Evolutionary conservation across 1,140 invertebrate genomes (phyloP), one percentile per base, ranked within the genome.

Genomic region (Saccostrea glomerata): DNA sequence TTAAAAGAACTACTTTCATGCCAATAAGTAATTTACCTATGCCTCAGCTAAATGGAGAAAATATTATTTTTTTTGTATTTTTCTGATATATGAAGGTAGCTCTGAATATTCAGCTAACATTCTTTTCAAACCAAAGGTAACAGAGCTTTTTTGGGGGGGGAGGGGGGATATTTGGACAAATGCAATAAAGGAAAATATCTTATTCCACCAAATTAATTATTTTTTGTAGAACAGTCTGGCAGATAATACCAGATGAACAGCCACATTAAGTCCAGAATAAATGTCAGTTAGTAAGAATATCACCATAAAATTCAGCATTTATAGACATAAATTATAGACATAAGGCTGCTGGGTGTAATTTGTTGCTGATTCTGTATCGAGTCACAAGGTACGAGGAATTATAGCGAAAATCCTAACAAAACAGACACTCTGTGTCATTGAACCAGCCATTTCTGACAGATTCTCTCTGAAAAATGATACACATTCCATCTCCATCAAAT

Each of bases 381-480:
- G 25, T 30, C 70, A 77, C 70, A 77, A 63, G n/a, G 70, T 30
- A 77, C 70, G 11, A 30, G 70, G 70, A 30, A 30, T 77, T 77
- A 13, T 77, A 36, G 70, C 70, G 25, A 25, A 23, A 30, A 30
- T 36, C 25, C 23, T 30, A 30, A 77, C 25, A 77, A 77, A 77
- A 77, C 70, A 77, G 70, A 77, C 25, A 77, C 0, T 30, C 7
- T 77, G 25, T 77, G 12, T 15, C 58, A 63, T 30, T 77, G 70
- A 77, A 77, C 25, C 70, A 77, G 25, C 70, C 70, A 15, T 77
- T 12, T 30, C 70, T 77, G 70, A 77, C 70, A 77, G 11, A 77
- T 63, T 30, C 66, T 30, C 66, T 30, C 23, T 30, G 25, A 30
- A 30, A 30, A 77, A 77, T 15, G 70, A 77, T 77, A 36, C 70